phyloP scores from a whole-genome alignment of 2,888 invertebrate species.

The Gryllus longicercus region DNA sequence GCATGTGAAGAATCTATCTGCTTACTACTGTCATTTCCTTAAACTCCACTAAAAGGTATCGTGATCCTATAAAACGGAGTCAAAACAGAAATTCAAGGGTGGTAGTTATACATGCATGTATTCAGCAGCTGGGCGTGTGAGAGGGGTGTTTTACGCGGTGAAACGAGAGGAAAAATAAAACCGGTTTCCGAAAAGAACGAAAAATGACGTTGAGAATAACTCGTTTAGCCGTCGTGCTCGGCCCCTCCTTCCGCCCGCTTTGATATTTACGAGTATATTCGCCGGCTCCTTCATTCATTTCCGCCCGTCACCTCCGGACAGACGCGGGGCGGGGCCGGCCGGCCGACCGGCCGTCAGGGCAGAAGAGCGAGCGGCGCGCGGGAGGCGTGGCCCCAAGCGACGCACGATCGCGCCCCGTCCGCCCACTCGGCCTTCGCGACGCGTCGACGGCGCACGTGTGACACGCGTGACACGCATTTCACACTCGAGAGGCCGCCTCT shows the following conservation, averaged over 20 bases:
- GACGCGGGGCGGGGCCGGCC: background rate
- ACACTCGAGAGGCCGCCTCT: background rate
- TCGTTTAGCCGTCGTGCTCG: background rate
- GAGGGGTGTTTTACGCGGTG: no score
- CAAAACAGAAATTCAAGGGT: background rate
- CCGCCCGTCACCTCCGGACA: background rate
- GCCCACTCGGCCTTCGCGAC: no score
- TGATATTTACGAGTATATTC: background rate
- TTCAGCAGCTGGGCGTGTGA: background rate
- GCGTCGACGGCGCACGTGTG: background rate
- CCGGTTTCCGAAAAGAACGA: background rate
- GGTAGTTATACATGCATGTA: background rate
- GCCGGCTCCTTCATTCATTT: background rate
- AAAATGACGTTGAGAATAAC: conserved; percentile 6
- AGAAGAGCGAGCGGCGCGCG: background rate
- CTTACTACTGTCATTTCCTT: background rate
- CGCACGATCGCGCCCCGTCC: no score
- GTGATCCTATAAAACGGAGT: no score
- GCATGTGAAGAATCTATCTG: background rate
- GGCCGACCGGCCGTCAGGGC: background rate
- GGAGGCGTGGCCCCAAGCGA: background rate
- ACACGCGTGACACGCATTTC: conserved; percentile 2
- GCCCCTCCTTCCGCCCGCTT: background rate
- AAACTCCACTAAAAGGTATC: background rate
- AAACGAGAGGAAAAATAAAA: background rate